phyloP scores from a whole-genome alignment of 23 tunicate genomes.

The Ciona savignyi region DNA sequence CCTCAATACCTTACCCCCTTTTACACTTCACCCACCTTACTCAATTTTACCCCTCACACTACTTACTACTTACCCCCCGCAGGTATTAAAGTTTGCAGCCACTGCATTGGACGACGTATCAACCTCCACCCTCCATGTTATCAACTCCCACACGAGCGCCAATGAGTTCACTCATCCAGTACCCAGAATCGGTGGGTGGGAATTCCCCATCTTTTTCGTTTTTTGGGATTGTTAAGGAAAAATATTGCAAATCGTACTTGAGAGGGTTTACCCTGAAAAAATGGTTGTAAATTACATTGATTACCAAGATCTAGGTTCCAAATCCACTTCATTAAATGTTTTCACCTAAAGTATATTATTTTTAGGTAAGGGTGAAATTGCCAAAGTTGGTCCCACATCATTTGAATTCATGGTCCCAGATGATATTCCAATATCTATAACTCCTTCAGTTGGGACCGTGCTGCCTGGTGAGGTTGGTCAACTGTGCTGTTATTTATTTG shows the following conservation, averaged over 20 bases:
- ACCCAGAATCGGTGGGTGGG: conserved; percentile 79
- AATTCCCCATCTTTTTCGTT: no score
- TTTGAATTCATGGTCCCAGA: conserved; percentile 82
- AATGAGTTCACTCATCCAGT: conserved; percentile 95
- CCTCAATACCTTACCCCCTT: no score
- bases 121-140: conserved; percentile 42
- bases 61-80: background rate
- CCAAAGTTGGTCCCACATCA: conserved; percentile 86
- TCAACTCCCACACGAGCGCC: conserved; percentile 75
- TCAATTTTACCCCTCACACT: no score
- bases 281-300: no score
- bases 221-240: no score
- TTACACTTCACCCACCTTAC: no score
- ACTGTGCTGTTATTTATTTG: no score
- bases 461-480: conserved; percentile 88
- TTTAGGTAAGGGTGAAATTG: conserved; percentile 81
- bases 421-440: conserved; percentile 62
- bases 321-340: no score
- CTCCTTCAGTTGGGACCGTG: conserved; percentile 82
- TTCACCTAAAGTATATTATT: no score
- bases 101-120: conserved; percentile 77
- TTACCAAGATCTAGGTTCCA: no score
- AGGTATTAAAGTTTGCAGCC: conserved; percentile 87
- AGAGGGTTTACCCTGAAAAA: no score
- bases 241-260: no score